Evolutionary conservation across 2,113 vertebrate genomes (phyloP), one percentile per base, ranked within the genome.

Genomic region (Ceuthmochares aereus): DNA sequence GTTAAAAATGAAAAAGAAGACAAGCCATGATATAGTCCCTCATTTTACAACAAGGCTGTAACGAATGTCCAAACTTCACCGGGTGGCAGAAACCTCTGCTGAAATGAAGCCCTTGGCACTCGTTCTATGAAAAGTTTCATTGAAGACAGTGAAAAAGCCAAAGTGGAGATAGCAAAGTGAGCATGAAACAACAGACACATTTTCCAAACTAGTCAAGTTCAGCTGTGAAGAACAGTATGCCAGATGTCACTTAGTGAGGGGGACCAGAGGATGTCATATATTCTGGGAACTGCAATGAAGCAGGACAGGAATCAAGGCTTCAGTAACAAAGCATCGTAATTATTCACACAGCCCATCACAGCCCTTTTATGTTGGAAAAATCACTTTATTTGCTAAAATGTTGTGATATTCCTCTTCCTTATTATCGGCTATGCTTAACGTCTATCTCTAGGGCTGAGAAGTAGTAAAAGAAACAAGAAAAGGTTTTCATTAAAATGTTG

Each of bases 1-100:
- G 95, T 54, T 81, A 63, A 72, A 92, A 95, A 60, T 81, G 49
- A 26, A 63, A 96, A 43, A 73, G 54, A 85, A 92, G 23, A 69
- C 56, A 45, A 79, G 4, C 11, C 29, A 77, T 37, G 59, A 51
- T 6, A 29, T 29, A 59, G 70, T 76, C 64, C 63, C 59, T 84
- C 37, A 18, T 75, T 84, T 88, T 82, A 55, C 84, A 27, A 0
- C 11, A 36, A 51, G 80, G 90, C 43, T 64, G 49, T 45, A 51
- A 77, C 73, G 54, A 79, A 69, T 20, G 2, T 58, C 60, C 62
- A 19, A 14, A 77, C 63, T 59, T 92, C 68, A 76, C 36, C 84
- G 89, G 84, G 88, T 58, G 90, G 88, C 75, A 43, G 30, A 84
- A 64, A 5, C 54, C 77, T 55, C 22, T 23, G 59, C 81, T 64